phyloP scores from a whole-genome alignment of 2,888 invertebrate genomes.

The Xylocampa areola region DNA sequence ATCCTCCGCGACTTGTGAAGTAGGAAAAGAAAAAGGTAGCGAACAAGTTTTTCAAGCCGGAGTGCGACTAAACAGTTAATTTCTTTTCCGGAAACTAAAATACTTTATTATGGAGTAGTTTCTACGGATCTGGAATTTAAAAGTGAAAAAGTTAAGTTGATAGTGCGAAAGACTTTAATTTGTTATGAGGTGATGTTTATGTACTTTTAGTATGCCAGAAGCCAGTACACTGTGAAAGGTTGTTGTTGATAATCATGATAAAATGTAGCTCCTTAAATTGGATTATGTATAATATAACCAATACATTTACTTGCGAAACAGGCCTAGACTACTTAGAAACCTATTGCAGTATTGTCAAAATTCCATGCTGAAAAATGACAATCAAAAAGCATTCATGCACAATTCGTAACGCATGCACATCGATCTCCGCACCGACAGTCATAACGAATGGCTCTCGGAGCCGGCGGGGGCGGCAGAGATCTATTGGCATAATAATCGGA shows the following conservation, averaged over 20 bases:
- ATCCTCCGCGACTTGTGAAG: conserved; percentile 41
- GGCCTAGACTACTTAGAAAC: no score
- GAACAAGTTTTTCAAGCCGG: conserved; percentile 39
- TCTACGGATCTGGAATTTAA: conserved; percentile 4
- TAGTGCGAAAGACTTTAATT: neutral
- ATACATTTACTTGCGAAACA: no score
- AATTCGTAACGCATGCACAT: conserved; percentile 37
- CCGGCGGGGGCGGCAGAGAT: conserved; percentile 18
- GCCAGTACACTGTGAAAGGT: no score
- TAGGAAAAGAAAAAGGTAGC: conserved; percentile 36
- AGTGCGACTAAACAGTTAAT: conserved; percentile 29
- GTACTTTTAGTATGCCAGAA: no score
- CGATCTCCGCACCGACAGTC: conserved; percentile 25
- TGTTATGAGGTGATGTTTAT: no score
- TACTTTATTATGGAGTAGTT: conserved; percentile 26
- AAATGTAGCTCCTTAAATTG: neutral
- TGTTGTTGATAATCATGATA: neutral
- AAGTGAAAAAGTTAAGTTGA: conserved; percentile 3
- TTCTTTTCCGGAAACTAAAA: conserved; percentile 27
- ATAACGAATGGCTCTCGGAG: conserved; percentile 36
- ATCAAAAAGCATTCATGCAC: neutral
- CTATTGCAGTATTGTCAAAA: no score
- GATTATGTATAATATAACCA: no score
- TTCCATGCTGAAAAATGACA: no score
- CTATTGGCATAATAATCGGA: conserved; percentile 42